A percentile compares a stretch with the other conserved stretches of the same genome.
These are phyloP conservation scores for Otolemur garnettii DNA, from an alignment of 2,113 vertebrate genomes.

Conservation along the genomic window DNA sequence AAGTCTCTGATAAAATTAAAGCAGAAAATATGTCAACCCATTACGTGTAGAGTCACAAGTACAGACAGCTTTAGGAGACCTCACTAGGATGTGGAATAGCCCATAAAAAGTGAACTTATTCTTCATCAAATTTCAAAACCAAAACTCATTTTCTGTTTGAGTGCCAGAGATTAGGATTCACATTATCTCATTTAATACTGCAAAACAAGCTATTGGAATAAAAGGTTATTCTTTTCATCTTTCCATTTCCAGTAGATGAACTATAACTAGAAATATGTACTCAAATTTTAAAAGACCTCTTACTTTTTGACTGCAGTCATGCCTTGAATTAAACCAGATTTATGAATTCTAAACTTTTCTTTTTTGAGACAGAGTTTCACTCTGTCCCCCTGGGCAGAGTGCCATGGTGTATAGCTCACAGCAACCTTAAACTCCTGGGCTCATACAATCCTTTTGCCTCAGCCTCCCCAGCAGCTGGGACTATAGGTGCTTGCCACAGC, in stretches of 20 bases:
- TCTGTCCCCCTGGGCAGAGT: too few species aligned
- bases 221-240: not conserved
- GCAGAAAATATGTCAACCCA: not conserved
- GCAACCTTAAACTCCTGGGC: too few species aligned
- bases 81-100: not conserved
- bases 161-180: not conserved
- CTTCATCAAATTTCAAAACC: constrained; percentile 43
- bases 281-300: not conserved
- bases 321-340: not conserved
- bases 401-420: too few species aligned
- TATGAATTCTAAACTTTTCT: not conserved
- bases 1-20: constrained; percentile 37
- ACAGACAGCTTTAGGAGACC: not conserved
- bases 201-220: constrained; percentile 2
- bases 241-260: not conserved
- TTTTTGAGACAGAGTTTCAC: too few species aligned
- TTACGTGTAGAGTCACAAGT: not conserved
- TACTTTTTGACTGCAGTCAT: constrained; percentile 18
- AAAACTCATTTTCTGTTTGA: constrained; percentile 6
- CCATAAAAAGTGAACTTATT: constrained; percentile 30
- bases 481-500: too few species aligned
- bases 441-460: too few species aligned
- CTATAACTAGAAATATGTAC: not conserved
- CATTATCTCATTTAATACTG: not conserved
- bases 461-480: too few species aligned